Evolutionary conservation across 2,113 vertebrate genomes (phyloP).

Genomic region (Ondatra zibethicus): DNA sequence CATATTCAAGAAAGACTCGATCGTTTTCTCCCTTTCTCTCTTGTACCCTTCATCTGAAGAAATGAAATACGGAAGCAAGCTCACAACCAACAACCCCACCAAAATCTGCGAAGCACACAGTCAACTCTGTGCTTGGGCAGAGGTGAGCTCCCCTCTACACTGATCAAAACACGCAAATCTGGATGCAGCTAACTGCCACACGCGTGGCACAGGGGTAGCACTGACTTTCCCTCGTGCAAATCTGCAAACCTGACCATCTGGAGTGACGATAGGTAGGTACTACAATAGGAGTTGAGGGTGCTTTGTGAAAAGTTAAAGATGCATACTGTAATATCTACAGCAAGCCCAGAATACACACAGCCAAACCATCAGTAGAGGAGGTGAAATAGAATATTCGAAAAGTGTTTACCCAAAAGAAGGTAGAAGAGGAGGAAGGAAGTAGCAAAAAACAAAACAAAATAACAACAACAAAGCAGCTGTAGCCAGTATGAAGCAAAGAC

Average conservation of each 20-base stretch:
- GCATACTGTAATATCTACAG: background rate
- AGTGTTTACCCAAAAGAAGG: too few species aligned
- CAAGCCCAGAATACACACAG: too few species aligned
- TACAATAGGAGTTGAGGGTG: background rate
- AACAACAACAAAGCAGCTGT: too few species aligned
- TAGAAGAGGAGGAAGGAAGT: too few species aligned
- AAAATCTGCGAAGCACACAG: conserved; percentile 66
- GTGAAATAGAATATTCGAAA: too few species aligned
- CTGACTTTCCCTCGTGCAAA: conserved; percentile 64
- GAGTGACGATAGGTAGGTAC: background rate
- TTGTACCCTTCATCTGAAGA: background rate
- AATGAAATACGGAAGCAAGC: background rate
- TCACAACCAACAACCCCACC: conserved; percentile 20
- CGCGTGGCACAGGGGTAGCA: conserved; percentile 58
- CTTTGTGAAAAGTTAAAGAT: background rate
- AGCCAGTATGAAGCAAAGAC: too few species aligned
- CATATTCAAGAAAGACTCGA: background rate
- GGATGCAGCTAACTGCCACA: conserved; percentile 76
- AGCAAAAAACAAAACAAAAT: too few species aligned
- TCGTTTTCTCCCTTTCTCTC: background rate
- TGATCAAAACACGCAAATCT: conserved; percentile 78
- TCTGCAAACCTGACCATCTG: conserved; percentile 9
- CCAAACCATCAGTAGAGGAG: too few species aligned
- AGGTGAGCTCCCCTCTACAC: conserved; percentile 65
- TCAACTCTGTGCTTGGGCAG: conserved; percentile 71